A percentile compares a stretch with the other conserved stretches of the same genome.
phyloP scores from a whole-genome alignment of 2,888 invertebrate species.

The Flexamia atlantica region DNA sequence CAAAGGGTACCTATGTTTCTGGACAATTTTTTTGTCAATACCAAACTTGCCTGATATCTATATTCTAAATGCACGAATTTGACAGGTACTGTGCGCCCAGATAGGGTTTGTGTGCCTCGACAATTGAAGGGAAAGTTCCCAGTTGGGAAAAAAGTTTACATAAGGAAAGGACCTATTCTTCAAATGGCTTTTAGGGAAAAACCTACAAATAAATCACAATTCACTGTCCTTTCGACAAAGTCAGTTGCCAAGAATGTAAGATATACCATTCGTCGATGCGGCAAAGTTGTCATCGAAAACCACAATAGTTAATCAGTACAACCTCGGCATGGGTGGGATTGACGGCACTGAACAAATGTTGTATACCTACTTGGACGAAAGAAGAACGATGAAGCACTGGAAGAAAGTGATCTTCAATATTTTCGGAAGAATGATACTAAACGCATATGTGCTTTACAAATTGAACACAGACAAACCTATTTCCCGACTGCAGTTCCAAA shows the following conservation, averaged over 20 bases:
- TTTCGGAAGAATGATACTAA: slow-evolving; percentile 52
- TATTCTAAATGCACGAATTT: slow-evolving; percentile 31
- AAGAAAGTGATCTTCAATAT: slow-evolving; percentile 56
- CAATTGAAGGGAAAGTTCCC: slow-evolving; percentile 23
- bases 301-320: slow-evolving; percentile 39
- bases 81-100: slow-evolving; percentile 52
- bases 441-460: slow-evolving; percentile 49
- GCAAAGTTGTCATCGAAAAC: slow-evolving; percentile 35
- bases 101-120: slow-evolving; percentile 42
- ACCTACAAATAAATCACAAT: slow-evolving; percentile 22
- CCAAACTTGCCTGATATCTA: slow-evolving; percentile 37
- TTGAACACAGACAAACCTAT: slow-evolving; percentile 9
- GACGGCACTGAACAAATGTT: slow-evolving; percentile 50
- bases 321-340: slow-evolving; percentile 53
- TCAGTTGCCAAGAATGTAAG: slow-evolving; percentile 29
- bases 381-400: slow-evolving; percentile 53
- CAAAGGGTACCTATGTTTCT: slow-evolving; percentile 59
- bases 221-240: slow-evolving; percentile 47
- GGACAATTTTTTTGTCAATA: slow-evolving; percentile 44
- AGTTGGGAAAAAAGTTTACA: slow-evolving; percentile 50
- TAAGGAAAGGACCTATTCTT: slow-evolving; percentile 49
- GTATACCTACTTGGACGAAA: slow-evolving; percentile 47
- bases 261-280: slow-evolving; percentile 19
- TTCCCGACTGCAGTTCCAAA: not conserved
- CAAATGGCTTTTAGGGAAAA: slow-evolving; percentile 47